Conservation (phyloP, 2,113 vertebrate genomes). For the Loxodonta africana region DNA sequence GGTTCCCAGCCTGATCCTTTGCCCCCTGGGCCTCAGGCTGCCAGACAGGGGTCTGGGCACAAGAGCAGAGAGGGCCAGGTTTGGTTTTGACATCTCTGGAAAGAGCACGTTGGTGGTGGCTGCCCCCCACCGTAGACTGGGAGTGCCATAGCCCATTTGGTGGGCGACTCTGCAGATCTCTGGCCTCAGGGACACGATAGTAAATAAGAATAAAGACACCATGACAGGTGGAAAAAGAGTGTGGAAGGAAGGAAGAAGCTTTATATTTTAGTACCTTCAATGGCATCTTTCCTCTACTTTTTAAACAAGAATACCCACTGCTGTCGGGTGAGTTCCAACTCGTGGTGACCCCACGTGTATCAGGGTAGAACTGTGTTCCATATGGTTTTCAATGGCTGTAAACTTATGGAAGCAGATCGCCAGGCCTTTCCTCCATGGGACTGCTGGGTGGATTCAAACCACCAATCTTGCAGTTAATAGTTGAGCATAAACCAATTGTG, state of each 20-base stretch:
- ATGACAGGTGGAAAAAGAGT: rapidly evolving
- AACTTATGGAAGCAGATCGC: background rate
- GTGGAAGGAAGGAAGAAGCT: background rate
- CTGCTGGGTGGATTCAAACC: background rate
- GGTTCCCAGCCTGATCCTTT: background rate
- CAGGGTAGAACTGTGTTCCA: background rate
- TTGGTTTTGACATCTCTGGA: background rate
- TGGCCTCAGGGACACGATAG: rapidly evolving
- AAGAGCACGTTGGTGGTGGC: background rate
- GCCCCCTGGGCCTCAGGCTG: background rate
- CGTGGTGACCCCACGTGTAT: background rate
- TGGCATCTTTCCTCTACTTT: background rate
- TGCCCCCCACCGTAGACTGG: background rate
- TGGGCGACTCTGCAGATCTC: background rate
- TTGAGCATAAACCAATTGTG: background rate
- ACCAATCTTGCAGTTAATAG: background rate
- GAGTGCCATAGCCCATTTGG: background rate
- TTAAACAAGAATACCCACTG: background rate
- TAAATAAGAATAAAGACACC: background rate
- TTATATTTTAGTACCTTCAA: background rate
- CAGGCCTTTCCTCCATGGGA: background rate
- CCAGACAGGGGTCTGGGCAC: background rate
- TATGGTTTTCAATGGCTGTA: background rate
- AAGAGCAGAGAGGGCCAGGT: rapidly evolving
- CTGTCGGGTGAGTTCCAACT: background rate